phyloP scores from a whole-genome alignment of 2,797 vertebrate species.

The Microchirus variegatus region DNA sequence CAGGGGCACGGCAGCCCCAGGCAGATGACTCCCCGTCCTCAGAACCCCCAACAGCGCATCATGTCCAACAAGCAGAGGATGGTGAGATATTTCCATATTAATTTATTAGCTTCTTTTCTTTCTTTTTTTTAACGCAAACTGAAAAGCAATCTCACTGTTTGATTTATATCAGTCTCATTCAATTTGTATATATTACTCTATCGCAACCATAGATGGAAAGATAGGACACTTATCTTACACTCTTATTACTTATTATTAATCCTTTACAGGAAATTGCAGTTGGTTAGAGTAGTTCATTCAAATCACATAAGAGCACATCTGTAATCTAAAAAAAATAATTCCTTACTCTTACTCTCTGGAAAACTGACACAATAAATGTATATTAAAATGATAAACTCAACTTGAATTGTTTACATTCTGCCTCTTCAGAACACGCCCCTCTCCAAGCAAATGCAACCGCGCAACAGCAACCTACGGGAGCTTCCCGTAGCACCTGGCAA shows the following conservation, averaged over 20 bases:
- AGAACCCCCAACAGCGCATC: slow-evolving; percentile 79
- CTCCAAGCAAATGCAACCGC: slow-evolving; percentile 87
- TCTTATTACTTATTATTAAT: no score
- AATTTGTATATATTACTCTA: not conserved
- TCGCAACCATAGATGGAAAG: no score
- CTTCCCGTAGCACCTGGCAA: slow-evolving; percentile 91
- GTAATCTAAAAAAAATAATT: no score
- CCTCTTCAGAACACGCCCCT: slow-evolving; percentile 81
- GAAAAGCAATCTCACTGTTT: not conserved
- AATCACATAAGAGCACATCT: no score
- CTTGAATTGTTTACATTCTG: slow-evolving; percentile 13
- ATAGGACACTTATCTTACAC: no score
- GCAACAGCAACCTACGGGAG: slow-evolving; percentile 95
- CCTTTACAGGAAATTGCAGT: no score
- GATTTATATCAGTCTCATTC: not conserved
- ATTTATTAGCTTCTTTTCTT: slow-evolving; percentile 37
- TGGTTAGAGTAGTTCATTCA: no score
- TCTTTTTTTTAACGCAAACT: slow-evolving; percentile 15
- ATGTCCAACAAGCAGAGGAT: slow-evolving; percentile 86
- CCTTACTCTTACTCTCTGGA: no score
- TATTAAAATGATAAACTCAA: not conserved
- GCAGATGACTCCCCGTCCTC: slow-evolving; percentile 84
- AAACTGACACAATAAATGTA: not conserved
- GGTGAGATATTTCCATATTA: slow-evolving; percentile 76
- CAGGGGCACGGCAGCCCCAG: slow-evolving; percentile 85